Percentiles rank a stretch among this genome's conserved stretches.
Conservation (phyloP, 2,797 vertebrate genomes). For the Anas flavirostris region DNA sequence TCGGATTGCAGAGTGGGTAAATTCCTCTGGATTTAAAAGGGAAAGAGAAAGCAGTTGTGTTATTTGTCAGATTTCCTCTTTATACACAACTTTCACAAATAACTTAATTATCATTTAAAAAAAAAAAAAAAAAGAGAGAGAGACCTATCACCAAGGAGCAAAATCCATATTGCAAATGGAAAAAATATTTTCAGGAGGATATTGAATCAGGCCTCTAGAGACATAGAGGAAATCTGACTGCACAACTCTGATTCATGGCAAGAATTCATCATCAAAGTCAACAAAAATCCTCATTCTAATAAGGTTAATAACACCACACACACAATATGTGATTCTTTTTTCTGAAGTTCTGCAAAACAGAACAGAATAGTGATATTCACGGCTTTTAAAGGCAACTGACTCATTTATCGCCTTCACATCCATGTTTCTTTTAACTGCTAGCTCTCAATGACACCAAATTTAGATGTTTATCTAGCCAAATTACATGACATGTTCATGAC, state of each 20-base stretch:
- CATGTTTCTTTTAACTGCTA: not conserved
- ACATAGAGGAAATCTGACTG: not conserved
- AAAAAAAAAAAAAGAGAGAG: not conserved
- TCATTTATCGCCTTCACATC: not conserved
- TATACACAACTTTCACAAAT: not conserved
- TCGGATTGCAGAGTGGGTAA: conserved; percentile 93
- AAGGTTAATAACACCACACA: not conserved
- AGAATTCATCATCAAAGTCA: not conserved
- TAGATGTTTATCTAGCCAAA: not conserved
- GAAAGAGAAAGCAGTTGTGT: not conserved
- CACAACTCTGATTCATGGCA: not conserved
- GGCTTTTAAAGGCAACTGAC: not conserved
- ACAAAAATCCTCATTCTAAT: not conserved
- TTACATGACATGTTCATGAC: not conserved
- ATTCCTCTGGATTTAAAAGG: conserved; percentile 88
- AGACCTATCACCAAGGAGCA: not conserved
- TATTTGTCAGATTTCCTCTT: not conserved
- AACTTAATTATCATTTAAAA: not conserved
- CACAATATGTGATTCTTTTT: not conserved
- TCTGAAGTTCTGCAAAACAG: conserved; percentile 30
- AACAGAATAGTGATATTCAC: not conserved
- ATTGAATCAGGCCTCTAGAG: not conserved
- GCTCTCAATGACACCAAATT: not conserved
- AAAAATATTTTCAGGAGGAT: not conserved
- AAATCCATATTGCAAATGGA: not conserved